phyloP scores from a whole-genome alignment of 2,797 vertebrate species.

The Sciaenops ocellatus region DNA sequence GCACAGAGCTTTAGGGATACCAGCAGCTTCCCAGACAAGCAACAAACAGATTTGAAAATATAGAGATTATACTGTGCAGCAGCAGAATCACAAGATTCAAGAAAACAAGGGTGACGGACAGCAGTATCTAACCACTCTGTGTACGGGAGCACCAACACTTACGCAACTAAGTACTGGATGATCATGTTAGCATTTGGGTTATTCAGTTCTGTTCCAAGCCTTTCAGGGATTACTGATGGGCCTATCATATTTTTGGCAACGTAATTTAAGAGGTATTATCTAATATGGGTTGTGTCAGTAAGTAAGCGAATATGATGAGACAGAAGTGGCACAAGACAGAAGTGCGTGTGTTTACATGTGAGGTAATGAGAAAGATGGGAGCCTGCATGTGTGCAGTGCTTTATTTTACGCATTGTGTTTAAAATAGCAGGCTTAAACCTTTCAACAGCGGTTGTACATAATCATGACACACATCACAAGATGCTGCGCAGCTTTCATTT shows the following conservation, averaged over 20 bases:
- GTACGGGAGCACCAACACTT: constrained; percentile 31
- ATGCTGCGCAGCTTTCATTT: constrained; percentile 31
- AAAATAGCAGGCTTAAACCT: constrained; percentile 42
- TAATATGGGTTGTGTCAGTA: constrained; percentile 57
- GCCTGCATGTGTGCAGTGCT: neutral
- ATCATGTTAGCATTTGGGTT: constrained; percentile 60
- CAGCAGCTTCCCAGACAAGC: constrained; percentile 43
- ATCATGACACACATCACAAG: constrained; percentile 36
- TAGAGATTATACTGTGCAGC: constrained; percentile 42
- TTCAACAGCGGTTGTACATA: constrained; percentile 25
- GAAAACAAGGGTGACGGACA: constrained; percentile 37
- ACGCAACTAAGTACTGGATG: constrained; percentile 43
- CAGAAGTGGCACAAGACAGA: constrained; percentile 35
- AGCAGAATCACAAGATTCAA: constrained; percentile 32
- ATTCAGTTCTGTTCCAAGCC: constrained; percentile 59
- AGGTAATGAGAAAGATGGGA: constrained; percentile 1
- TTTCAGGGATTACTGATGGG: constrained; percentile 58
- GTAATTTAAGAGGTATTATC: constrained; percentile 67
- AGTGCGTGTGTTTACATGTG: constrained; percentile 22
- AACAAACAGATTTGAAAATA: constrained; percentile 42
- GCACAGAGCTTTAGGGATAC: constrained; percentile 44
- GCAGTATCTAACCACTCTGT: constrained; percentile 24
- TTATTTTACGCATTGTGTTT: constrained; percentile 22
- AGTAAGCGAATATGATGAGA: constrained; percentile 40
- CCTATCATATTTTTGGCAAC: constrained; percentile 67